Evolutionary conservation across 1,140 invertebrate genomes (phyloP), one percentile per base, ranked within the genome.

Genomic region (Penaeus chinensis): DNA sequence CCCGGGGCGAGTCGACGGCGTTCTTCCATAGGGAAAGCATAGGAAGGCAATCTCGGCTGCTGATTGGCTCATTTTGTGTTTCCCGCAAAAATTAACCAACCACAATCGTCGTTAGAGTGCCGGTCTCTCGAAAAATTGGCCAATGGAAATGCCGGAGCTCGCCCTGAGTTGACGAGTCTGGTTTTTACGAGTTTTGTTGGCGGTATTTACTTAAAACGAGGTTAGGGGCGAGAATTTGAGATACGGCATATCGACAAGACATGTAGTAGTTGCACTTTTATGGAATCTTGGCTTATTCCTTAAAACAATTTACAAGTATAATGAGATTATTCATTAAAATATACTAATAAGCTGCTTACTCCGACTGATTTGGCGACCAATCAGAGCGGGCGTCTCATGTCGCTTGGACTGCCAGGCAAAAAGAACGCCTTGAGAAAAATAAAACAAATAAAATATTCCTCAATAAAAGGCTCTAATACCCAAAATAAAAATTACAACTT

Each of bases 11-110:
- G 63, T 79, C 76, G 77, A 62, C 87, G 82, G 87, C 87, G 87
- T 88, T 86, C 81, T 88, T 69, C 87, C 87, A 83, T 83, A 88
- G 87, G 84, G 87, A 80, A 84, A 88, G 82, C 87, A 84, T 88
- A 84, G 82, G 82, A 84, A 82, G 76, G 82, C 63, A 78, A 84
- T 79, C 74, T n/a, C 22, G 8, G 16, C 24, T 32, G 24, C 22
- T 79, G 87, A 88, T 88, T 88, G 87, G 87, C 74, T 61, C 4
- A 27, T 84, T 88, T 88, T 84, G 87, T 88, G n/a, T 88, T 84
- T 88, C 87, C 87, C 87, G 87, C 87, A 71, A 66, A 80, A 60
- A 66, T 78, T 42, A 65, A 2, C 87, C 87, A 88, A 88, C 74
- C 74, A 37, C 11, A n/a, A 24, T 24, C 37, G 19, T 5, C 74